Percentiles rank a stretch among this genome's conserved stretches.
phyloP scores from a whole-genome alignment of 92 coral and sea anemone species.

The Bergia puertoricense region DNA sequence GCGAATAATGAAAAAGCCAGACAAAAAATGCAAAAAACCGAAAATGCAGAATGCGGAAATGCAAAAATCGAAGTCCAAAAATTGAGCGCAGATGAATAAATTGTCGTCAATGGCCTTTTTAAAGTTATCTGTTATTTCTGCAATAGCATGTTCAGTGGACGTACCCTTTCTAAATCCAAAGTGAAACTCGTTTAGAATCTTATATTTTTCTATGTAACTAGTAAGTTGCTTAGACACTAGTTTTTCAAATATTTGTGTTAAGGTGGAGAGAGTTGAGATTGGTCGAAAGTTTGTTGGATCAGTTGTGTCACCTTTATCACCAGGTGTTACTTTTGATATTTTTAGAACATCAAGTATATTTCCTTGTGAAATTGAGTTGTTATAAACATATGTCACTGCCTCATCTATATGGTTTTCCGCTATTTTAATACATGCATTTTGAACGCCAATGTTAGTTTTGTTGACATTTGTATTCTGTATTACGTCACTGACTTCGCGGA shows the following conservation, averaged over 20 bases:
- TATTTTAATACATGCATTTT: conserved; percentile 44
- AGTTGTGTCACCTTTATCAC: conserved; percentile 6
- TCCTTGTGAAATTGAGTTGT: conserved; percentile 11
- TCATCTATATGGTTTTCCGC: not conserved
- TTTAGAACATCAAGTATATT: conserved; percentile 2
- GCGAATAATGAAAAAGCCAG: too few relatives aligned
- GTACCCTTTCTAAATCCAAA: too few relatives aligned
- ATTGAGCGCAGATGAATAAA: not conserved
- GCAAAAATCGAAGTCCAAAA: not conserved
- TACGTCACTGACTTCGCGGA: conserved; percentile 42
- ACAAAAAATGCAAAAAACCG: too few relatives aligned
- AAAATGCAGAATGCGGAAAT: too few relatives aligned
- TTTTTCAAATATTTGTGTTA: not conserved
- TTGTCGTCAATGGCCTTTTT: not conserved
- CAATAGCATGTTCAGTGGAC: too few relatives aligned
- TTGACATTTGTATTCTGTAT: conserved; percentile 28
- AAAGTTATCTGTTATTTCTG: too few relatives aligned
- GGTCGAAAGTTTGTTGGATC: conserved; percentile 27
- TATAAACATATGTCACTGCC: not conserved
- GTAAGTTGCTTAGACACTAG: not conserved
- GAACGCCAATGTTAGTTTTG: conserved; percentile 44
- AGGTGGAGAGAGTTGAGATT: conserved; percentile 18
- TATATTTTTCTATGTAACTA: too few relatives aligned
- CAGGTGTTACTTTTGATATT: conserved; percentile 29
- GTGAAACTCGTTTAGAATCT: too few relatives aligned